phyloP scores from a whole-genome alignment of 2,888 invertebrate genomes.

The Trichopoda pennipes region DNA sequence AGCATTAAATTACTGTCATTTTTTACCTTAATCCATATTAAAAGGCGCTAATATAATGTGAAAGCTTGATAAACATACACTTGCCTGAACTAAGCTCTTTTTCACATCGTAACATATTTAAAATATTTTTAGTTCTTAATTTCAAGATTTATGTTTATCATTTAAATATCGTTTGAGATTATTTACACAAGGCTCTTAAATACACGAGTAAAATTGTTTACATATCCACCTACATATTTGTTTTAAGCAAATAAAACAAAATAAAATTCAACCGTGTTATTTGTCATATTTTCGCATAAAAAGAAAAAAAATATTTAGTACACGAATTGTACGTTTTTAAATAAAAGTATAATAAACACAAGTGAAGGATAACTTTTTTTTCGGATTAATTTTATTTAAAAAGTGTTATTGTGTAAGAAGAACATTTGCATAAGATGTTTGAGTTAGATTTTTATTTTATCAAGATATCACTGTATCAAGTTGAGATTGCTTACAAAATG shows the following conservation, averaged over 20 bases:
- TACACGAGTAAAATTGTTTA: conserved; percentile 1
- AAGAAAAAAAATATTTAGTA: background rate
- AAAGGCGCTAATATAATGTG: too few species aligned
- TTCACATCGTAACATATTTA: too few species aligned
- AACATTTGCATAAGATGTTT: conserved; percentile 9
- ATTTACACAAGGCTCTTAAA: background rate
- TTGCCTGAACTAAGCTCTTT: too few species aligned
- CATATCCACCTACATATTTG: background rate
- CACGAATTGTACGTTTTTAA: background rate
- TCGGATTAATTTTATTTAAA: too few species aligned
- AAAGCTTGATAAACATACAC: too few species aligned
- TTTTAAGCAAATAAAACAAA: background rate
- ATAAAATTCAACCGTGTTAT: background rate
- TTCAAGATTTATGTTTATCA: background rate
- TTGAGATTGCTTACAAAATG: conserved; percentile 44
- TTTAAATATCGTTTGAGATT: background rate
- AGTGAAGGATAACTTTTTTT: too few species aligned
- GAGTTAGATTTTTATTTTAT: conserved; percentile 7
- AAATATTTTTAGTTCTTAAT: too few species aligned
- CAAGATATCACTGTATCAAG: background rate
- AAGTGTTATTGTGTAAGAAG: too few species aligned
- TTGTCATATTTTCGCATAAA: background rate
- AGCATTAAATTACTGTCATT: too few species aligned
- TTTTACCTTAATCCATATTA: too few species aligned
- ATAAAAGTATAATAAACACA: background rate